phyloP scores from a whole-genome alignment of 2,888 invertebrate genomes.

The Automeris io region DNA sequence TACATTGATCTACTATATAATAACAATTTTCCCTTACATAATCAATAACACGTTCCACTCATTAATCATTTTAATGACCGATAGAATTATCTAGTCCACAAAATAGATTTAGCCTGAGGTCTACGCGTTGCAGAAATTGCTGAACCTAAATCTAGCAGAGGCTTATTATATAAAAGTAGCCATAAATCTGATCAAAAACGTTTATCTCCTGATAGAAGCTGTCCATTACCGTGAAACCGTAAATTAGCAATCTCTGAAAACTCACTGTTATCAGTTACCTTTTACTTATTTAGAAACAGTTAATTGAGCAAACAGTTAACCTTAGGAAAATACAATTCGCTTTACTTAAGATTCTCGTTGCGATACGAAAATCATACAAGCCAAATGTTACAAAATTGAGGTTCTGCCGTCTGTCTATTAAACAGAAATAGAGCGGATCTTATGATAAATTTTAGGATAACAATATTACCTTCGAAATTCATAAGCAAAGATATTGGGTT shows the following conservation, averaged over 20 bases:
- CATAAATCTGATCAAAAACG: slow-evolving; percentile 19
- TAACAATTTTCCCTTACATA: too few species aligned
- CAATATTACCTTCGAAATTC: too few species aligned
- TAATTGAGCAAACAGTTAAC: slow-evolving; percentile 39
- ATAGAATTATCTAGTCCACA: too few species aligned
- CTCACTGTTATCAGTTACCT: slow-evolving; percentile 23
- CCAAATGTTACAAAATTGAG: slow-evolving; percentile 3
- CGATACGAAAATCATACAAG: slow-evolving; percentile 17
- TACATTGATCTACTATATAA: too few species aligned
- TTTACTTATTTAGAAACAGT: slow-evolving; percentile 32
- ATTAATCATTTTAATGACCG: too few species aligned
- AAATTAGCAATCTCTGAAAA: slow-evolving; percentile 2
- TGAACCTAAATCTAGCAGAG: not conserved
- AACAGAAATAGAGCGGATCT: slow-evolving; percentile 24
- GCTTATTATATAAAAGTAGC: slow-evolving; percentile 15
- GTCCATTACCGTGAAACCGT: slow-evolving; percentile 18
- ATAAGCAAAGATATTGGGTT: too few species aligned
- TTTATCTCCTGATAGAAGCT: slow-evolving; percentile 20
- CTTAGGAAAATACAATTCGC: slow-evolving; percentile 35
- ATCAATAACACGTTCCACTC: too few species aligned
- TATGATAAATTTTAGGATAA: slow-evolving; percentile 27
- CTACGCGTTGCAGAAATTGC: too few species aligned
- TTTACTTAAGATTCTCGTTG: slow-evolving; percentile 22
- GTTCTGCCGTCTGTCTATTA: slow-evolving; percentile 17
- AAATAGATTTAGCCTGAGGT: too few species aligned